Percentiles rank a stretch among this genome's conserved stretches.
Conservation (phyloP, 2,888 invertebrate species). For the Zhengitettix transpicula region DNA sequence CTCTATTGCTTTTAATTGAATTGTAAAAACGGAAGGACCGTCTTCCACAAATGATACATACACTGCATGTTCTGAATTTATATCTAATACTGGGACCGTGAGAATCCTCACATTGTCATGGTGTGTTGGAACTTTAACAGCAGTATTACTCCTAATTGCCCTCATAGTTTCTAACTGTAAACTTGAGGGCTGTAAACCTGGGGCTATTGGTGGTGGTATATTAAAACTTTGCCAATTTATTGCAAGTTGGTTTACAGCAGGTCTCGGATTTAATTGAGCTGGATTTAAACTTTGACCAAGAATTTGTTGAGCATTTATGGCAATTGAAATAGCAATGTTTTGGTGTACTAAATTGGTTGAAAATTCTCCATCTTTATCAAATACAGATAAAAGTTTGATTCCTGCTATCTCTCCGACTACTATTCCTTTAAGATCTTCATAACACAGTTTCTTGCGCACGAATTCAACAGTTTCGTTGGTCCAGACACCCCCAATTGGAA, state of each 20-base stretch:
- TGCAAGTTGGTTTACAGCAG: conserved; percentile 13
- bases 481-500: conserved; percentile 36
- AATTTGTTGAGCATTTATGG: conserved; percentile 11
- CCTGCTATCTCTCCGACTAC: conserved; percentile 11
- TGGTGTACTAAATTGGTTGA: conserved; percentile 16
- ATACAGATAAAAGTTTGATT: conserved; percentile 17
- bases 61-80: conserved; percentile 44
- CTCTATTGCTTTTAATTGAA: conserved; percentile 47
- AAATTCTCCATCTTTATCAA: conserved; percentile 17
- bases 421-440: conserved; percentile 24
- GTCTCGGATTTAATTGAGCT: background rate
- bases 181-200: conserved; percentile 22
- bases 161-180: background rate
- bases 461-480: conserved; percentile 28
- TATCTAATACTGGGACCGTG: conserved; percentile 27
- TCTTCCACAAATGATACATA: conserved; percentile 63
- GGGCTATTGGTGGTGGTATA: conserved; percentile 8
- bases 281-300: conserved; percentile 1
- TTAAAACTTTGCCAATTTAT: background rate
- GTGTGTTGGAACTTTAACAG: background rate
- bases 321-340: conserved; percentile 17
- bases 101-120: conserved; percentile 12
- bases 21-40: conserved; percentile 60
- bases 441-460: conserved; percentile 26
- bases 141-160: background rate